Evolutionary conservation across 1,140 invertebrate genomes (phyloP).

Genomic region (Odontomachus brunneus): DNA sequence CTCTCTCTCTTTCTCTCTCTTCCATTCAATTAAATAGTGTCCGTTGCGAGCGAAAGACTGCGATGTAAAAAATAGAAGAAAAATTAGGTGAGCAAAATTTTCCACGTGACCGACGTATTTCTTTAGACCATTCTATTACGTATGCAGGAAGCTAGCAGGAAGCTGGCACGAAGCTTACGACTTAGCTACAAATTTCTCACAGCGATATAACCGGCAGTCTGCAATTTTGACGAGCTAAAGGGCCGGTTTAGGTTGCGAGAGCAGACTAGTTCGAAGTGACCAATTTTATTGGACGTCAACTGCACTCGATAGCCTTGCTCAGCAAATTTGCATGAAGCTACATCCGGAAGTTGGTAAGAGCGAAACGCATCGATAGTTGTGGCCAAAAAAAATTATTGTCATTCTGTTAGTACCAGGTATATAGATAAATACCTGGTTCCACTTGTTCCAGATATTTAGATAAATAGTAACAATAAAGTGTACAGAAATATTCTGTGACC

Average conservation of each 20-base stretch:
- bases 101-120: constrained; percentile 10
- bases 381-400: constrained; percentile 64
- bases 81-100: background rate
- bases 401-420: too few relatives aligned
- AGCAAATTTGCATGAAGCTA: constrained; percentile 74
- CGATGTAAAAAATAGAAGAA: too few relatives aligned
- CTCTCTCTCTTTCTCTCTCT: too few relatives aligned
- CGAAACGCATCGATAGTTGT: constrained; percentile 48
- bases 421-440: too few relatives aligned
- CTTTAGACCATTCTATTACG: constrained; percentile 5
- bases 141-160: constrained; percentile 48
- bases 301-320: constrained; percentile 50
- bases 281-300: constrained; percentile 66
- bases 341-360: constrained; percentile 42
- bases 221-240: constrained; percentile 48
- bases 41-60: too few relatives aligned
- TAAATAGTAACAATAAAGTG: too few relatives aligned
- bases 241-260: constrained; percentile 67
- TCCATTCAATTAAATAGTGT: constrained; percentile 22
- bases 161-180: background rate
- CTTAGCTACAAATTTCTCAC: constrained; percentile 62
- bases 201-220: constrained; percentile 52
- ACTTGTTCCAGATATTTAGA: too few relatives aligned
- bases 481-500: too few relatives aligned
- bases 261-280: constrained; percentile 73